Percentiles rank a stretch among this genome's conserved stretches.
Conservation (phyloP, 2,797 vertebrate species). For the Arnoldichthys spilopterus region DNA sequence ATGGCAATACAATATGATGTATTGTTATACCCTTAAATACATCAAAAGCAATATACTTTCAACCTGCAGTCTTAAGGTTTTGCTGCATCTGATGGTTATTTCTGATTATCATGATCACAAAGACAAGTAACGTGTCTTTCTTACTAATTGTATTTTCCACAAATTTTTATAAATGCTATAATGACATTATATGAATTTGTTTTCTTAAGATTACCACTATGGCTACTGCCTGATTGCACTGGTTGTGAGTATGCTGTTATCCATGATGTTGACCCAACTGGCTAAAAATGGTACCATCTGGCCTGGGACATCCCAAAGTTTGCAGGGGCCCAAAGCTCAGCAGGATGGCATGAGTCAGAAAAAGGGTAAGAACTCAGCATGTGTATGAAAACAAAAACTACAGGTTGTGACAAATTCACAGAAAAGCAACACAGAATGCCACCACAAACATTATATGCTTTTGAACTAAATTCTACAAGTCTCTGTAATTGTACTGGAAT, state of each 20-base stretch:
- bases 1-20: too few species aligned
- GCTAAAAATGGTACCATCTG: constrained; percentile 57
- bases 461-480: too few species aligned
- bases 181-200: not conserved
- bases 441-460: too few species aligned
- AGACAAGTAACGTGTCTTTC: not conserved
- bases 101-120: not conserved
- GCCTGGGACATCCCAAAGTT: constrained; percentile 34
- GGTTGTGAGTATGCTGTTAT: constrained; percentile 74
- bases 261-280: constrained; percentile 72
- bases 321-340: not conserved
- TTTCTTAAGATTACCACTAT: constrained; percentile 72
- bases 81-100: not conserved
- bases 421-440: too few species aligned
- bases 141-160: not conserved
- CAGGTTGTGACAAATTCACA: too few species aligned
- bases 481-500: too few species aligned
- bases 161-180: not conserved
- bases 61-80: not conserved
- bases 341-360: not conserved
- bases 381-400: not conserved
- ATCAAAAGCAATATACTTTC: not conserved
- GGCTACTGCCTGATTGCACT: constrained; percentile 74
- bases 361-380: not conserved
- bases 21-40: not conserved